Evolutionary conservation across 2,113 vertebrate species (phyloP).

Genomic region (Mesitornis unicolor): DNA sequence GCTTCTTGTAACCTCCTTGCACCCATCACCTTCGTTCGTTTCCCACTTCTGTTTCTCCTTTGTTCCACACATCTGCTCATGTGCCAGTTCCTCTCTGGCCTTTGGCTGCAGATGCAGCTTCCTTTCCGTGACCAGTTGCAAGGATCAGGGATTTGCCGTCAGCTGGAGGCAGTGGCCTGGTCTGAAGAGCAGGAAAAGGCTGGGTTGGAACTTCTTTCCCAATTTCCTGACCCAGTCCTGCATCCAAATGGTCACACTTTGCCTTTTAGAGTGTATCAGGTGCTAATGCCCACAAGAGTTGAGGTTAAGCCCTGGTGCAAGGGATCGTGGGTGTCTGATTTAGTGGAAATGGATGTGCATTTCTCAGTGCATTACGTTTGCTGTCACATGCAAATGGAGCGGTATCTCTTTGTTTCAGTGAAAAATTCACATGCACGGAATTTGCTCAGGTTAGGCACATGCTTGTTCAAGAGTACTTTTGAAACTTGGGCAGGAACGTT

Average conservation of each 20-base stretch:
- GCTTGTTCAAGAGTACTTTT: not conserved
- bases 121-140: not conserved
- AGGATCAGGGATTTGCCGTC: not conserved
- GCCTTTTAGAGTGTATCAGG: not conserved
- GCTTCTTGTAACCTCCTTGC: not conserved
- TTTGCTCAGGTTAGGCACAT: not conserved
- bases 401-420: not conserved
- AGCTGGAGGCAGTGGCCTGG: not conserved
- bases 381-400: not conserved
- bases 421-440: not conserved
- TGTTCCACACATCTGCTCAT: not conserved
- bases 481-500: not conserved
- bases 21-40: not conserved
- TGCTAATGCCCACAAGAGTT: not conserved
- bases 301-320: not conserved
- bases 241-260: not conserved
- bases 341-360: not conserved
- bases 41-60: not conserved
- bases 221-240: not conserved
- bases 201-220: not conserved
- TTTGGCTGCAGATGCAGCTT: not conserved
- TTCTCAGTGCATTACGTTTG: not conserved
- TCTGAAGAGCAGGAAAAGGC: not conserved
- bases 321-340: not conserved
- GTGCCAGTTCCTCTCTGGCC: not conserved